These are phyloP conservation scores for Probaryconus sp. DNA, from an alignment of 1,140 invertebrate species.

Conservation along the genomic window DNA sequence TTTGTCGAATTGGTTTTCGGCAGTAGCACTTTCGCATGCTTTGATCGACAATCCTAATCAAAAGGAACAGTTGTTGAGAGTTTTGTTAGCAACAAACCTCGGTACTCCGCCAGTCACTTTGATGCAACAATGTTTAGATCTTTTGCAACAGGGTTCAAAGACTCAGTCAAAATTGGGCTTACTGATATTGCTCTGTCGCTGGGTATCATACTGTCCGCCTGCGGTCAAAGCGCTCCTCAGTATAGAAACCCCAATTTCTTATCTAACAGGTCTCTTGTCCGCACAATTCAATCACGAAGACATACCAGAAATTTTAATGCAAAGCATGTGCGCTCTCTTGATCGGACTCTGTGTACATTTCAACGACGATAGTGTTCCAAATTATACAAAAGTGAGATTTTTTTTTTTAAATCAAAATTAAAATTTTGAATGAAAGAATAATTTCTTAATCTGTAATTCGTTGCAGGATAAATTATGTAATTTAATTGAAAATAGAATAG, in stretches of 20 bases:
- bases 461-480: constrained; percentile 87
- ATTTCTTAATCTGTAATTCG: constrained; percentile 33
- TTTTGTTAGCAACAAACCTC: constrained; percentile 92
- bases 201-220: constrained; percentile 90
- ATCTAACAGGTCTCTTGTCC: constrained; percentile 87
- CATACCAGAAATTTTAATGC: constrained; percentile 81
- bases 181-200: constrained; percentile 93
- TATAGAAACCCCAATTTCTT: constrained; percentile 92
- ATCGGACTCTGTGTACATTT: constrained; percentile 95
- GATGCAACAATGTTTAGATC: constrained; percentile 90
- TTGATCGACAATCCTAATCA: constrained; percentile 93
- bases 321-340: constrained; percentile 94
- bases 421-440: constrained; percentile 1
- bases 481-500: constrained; percentile 94
- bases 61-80: constrained; percentile 95
- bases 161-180: constrained; percentile 94
- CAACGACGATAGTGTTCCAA: constrained; percentile 91
- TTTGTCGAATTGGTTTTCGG: constrained; percentile 98
- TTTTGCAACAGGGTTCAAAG: constrained; percentile 91
- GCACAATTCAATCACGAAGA: constrained; percentile 82
- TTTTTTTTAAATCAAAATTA: constrained; percentile 13
- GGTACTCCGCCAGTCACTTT: constrained; percentile 91
- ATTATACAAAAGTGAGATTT: constrained; percentile 83
- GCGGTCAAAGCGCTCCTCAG: constrained; percentile 91
- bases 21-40: constrained; percentile 93